A percentile compares a stretch with the other conserved stretches of the same genome.
Conservation (phyloP, 2,888 invertebrate genomes). For the Cartodere bifasciata region DNA sequence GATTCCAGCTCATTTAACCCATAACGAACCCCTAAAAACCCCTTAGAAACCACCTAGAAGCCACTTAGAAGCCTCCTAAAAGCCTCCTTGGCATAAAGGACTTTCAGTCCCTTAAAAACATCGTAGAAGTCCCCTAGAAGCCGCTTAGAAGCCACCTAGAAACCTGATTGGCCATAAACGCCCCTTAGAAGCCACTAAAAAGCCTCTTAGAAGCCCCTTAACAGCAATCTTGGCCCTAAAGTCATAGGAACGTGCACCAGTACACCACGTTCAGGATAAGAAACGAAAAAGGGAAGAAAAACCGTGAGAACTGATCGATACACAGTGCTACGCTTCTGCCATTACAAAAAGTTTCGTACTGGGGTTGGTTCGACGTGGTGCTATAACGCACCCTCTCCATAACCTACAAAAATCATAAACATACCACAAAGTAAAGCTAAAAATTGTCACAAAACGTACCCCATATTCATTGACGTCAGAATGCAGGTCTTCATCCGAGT, state of each 20-base stretch:
- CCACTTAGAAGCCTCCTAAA: too few species aligned
- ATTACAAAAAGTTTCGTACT: slow-evolving; percentile 75
- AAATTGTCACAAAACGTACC: slow-evolving; percentile 15
- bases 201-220: too few species aligned
- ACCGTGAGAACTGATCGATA: slow-evolving; percentile 77
- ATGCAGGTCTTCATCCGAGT: slow-evolving; percentile 71
- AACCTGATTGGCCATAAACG: too few species aligned
- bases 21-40: too few species aligned
- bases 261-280: slow-evolving; percentile 81
- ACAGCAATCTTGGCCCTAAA: too few species aligned
- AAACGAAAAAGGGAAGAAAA: slow-evolving; percentile 84
- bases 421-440: slow-evolving; percentile 1
- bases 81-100: too few species aligned
- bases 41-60: too few species aligned
- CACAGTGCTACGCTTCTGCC: slow-evolving; percentile 67
- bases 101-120: too few species aligned
- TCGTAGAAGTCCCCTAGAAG: too few species aligned
- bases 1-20: too few species aligned
- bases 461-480: slow-evolving; percentile 63
- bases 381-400: slow-evolving; percentile 49
- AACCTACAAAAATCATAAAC: slow-evolving; percentile 30
- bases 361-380: slow-evolving; percentile 45
- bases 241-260: slow-evolving; percentile 68
- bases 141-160: too few species aligned
- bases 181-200: too few species aligned